A percentile compares a stretch with the other conserved stretches of the same genome.
Conservation (phyloP, 1,140 invertebrate species). For the Zaprionus tsacasi region DNA sequence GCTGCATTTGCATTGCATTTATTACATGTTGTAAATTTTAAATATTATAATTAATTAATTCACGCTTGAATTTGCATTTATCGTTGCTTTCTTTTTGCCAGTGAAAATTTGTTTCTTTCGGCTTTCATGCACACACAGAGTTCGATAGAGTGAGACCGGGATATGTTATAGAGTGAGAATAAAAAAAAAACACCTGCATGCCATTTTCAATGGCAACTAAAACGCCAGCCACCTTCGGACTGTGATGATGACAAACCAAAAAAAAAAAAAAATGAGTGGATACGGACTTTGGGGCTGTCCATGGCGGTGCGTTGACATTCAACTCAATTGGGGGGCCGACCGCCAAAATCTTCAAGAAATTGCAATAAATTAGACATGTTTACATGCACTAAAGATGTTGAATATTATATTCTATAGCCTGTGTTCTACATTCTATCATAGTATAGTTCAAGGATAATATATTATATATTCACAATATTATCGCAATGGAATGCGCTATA, state of each 20-base stretch:
- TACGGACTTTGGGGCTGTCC: constrained; percentile 44
- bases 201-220: constrained; percentile 72
- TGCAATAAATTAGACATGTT: constrained; percentile 69
- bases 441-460: constrained; percentile 69
- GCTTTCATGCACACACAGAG: constrained; percentile 65
- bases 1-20: constrained; percentile 66
- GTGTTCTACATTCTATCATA: constrained; percentile 14
- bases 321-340: constrained; percentile 53
- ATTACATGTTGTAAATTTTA: constrained; percentile 53
- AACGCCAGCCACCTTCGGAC: constrained; percentile 44
- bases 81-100: constrained; percentile 54
- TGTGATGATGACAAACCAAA: constrained; percentile 9
- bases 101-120: constrained; percentile 53
- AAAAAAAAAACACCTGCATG: constrained; percentile 60
- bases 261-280: neutral
- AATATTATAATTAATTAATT: constrained; percentile 49
- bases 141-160: neutral
- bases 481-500: constrained; percentile 32
- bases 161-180: constrained; percentile 2
- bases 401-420: constrained; percentile 15
- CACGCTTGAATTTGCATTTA: constrained; percentile 23
- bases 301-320: constrained; percentile 58
- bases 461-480: constrained; percentile 2
- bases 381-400: constrained; percentile 8
- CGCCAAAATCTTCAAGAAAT: constrained; percentile 58